Conservation (phyloP, 2,113 vertebrate genomes). For the Muscicapa adusta region DNA sequence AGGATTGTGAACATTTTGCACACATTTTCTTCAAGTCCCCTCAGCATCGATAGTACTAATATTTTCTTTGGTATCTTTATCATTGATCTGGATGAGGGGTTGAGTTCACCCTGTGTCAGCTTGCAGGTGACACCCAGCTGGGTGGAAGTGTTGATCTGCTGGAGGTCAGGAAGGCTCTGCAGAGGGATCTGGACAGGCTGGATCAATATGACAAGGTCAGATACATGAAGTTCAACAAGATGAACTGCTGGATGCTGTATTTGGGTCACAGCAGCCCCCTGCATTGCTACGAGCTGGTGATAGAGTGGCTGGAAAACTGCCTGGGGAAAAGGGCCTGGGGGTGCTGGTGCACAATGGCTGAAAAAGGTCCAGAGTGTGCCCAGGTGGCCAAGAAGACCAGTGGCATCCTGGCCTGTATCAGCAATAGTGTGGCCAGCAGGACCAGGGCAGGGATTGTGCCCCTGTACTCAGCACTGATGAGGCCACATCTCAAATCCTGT, state of each 20-base stretch:
- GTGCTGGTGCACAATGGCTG: background rate
- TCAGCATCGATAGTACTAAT: background rate
- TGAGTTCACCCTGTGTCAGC: background rate
- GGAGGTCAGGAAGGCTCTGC: background rate
- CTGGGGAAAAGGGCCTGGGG: rapidly evolving
- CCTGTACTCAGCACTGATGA: background rate
- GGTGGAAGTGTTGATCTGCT: background rate
- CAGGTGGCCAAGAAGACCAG: background rate
- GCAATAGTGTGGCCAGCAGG: background rate
- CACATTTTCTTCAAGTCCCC: background rate
- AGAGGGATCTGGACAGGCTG: background rate
- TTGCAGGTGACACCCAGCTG: background rate
- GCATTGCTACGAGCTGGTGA: too few species aligned
- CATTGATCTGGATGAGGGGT: background rate
- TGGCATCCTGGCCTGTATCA: background rate
- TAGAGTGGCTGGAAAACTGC: background rate
- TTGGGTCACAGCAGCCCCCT: background rate
- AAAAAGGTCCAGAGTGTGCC: background rate
- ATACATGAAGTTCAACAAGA: background rate
- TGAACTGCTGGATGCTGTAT: background rate
- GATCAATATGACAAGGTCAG: background rate
- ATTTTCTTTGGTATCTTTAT: background rate
- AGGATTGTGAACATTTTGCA: background rate
- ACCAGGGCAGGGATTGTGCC: rapidly evolving
- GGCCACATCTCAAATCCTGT: background rate